Percentiles rank a stretch among this genome's conserved stretches.
Conservation (phyloP, 2,113 vertebrate species). For the Poecilia latipinna region DNA sequence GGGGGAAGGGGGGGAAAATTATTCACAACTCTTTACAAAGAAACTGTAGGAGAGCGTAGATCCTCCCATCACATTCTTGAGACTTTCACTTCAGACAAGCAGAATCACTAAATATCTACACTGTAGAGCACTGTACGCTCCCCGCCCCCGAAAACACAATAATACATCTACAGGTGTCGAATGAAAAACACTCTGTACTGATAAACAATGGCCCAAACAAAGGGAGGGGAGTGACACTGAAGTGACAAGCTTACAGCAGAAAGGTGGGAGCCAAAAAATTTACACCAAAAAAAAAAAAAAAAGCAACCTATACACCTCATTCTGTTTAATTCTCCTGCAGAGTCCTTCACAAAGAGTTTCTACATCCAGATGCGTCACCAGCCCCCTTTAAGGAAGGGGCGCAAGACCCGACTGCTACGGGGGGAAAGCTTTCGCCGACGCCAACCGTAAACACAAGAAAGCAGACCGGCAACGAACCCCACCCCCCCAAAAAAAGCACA, state of each 20-base stretch:
- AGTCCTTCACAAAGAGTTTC: slow-evolving; percentile 13
- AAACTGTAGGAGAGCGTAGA: slow-evolving; percentile 31
- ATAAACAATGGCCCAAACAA: slow-evolving; percentile 32
- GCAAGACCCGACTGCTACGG: not conserved
- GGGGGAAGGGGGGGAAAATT: slow-evolving; percentile 27
- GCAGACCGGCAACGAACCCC: not conserved
- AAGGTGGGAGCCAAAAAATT: slow-evolving; percentile 14
- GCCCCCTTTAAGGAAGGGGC: slow-evolving; percentile 8
- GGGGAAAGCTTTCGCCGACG: slow-evolving; percentile 1
- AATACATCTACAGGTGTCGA: slow-evolving; percentile 36
- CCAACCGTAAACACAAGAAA: slow-evolving; percentile 38
- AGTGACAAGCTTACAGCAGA: slow-evolving; percentile 62
- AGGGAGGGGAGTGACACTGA: slow-evolving; percentile 23
- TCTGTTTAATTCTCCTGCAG: not conserved
- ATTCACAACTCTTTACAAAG: slow-evolving; percentile 46
- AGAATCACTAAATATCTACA: slow-evolving; percentile 27
- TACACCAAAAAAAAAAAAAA: slow-evolving; percentile 3
- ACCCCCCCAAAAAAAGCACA: no score
- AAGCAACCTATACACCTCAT: slow-evolving; percentile 17
- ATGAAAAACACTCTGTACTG: slow-evolving; percentile 23
- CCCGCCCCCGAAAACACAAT: slow-evolving; percentile 15
- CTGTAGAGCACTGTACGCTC: not conserved
- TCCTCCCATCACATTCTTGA: slow-evolving; percentile 50
- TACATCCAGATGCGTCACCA: not conserved
- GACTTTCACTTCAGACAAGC: slow-evolving; percentile 49